A percentile compares a stretch with the other conserved stretches of the same genome.
Evolutionary conservation across 1,140 invertebrate species (phyloP).

Genomic region (Lucilia cuprina): DNA sequence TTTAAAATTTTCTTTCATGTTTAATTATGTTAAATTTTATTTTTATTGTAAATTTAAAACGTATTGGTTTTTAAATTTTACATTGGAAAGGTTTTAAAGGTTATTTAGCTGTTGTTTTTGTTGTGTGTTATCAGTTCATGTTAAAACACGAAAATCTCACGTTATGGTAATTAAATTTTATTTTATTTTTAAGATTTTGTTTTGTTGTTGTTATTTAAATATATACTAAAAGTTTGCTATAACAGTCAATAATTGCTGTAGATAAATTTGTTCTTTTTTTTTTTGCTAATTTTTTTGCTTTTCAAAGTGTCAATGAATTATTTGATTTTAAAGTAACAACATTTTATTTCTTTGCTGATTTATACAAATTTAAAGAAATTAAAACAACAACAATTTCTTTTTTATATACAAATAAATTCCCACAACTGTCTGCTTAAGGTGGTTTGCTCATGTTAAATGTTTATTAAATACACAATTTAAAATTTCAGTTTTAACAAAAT

Average conservation of each 20-base stretch:
- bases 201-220: background rate
- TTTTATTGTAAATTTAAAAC: background rate
- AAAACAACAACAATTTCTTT: background rate
- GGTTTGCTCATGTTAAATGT: background rate
- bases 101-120: background rate
- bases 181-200: background rate
- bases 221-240: background rate
- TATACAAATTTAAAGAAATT: background rate
- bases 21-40: background rate
- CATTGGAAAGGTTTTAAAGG: background rate
- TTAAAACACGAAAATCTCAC: constrained; percentile 11
- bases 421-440: background rate
- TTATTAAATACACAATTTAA: background rate
- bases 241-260: background rate
- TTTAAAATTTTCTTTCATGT: background rate
- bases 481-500: background rate
- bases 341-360: background rate
- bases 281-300: background rate
- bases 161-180: background rate
- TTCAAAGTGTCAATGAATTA: background rate
- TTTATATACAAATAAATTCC: background rate
- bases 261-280: background rate
- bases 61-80: background rate
- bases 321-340: background rate
- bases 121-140: background rate